Evolutionary conservation across 2,888 invertebrate genomes (phyloP).

Genomic region (Orthonevra nobilis): DNA sequence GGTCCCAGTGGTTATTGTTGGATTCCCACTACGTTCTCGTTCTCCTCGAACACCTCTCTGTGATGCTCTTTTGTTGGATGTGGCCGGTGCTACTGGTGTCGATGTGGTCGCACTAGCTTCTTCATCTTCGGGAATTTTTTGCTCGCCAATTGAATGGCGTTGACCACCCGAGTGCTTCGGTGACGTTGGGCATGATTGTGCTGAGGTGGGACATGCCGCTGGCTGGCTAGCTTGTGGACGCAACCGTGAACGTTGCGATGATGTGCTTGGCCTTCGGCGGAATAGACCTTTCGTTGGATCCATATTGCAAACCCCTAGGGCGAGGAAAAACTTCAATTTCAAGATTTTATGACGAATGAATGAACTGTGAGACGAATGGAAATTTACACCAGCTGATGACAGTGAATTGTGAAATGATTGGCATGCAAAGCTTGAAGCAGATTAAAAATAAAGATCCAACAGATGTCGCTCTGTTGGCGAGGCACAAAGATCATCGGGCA

Average conservation of each 20-base stretch:
- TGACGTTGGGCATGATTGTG: slow-evolving; percentile 80
- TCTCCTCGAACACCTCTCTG: slow-evolving; percentile 55
- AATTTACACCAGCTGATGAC: too few species aligned
- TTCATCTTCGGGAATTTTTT: slow-evolving; percentile 78
- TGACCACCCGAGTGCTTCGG: slow-evolving; percentile 78
- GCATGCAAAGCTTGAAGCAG: too few species aligned
- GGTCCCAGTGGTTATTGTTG: too few species aligned
- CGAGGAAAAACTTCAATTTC: neutral
- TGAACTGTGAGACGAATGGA: too few species aligned
- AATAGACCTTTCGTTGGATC: slow-evolving; percentile 79
- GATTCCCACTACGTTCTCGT: slow-evolving; percentile 3
- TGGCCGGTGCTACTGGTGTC: slow-evolving; percentile 13
- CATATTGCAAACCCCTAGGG: slow-evolving; percentile 78
- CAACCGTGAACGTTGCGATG: slow-evolving; percentile 77
- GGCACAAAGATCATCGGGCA: too few species aligned
- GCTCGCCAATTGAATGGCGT: slow-evolving; percentile 77
- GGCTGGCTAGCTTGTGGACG: slow-evolving; percentile 75
- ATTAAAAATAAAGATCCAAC: too few species aligned
- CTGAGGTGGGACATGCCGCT: slow-evolving; percentile 72
- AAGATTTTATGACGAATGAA: too few species aligned
- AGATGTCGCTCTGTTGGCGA: too few species aligned
- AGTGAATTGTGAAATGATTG: too few species aligned
- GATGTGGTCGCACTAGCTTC: slow-evolving; percentile 72
- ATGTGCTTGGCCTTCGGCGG: slow-evolving; percentile 78
- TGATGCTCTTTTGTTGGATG: slow-evolving; percentile 37